Evolutionary conservation across 2,797 vertebrate species (phyloP).

Genomic region (Tauraco hartlaubi): DNA sequence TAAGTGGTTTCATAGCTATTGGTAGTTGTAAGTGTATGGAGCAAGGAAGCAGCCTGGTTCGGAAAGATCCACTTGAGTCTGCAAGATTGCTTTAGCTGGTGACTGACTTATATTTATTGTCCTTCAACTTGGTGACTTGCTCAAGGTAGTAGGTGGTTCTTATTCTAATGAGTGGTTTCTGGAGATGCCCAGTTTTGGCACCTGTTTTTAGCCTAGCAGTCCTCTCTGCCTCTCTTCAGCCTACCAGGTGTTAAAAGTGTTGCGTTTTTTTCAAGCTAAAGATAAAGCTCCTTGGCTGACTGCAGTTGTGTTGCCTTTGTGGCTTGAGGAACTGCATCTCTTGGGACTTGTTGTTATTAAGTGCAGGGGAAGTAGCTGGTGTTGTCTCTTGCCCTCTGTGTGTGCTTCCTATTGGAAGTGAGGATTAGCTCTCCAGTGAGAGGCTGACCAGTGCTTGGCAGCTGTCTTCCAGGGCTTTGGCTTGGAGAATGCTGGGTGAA

Average conservation of each 20-base stretch:
- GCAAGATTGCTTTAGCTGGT: background rate
- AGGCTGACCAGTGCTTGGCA: background rate
- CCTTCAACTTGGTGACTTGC: background rate
- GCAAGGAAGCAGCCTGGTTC: background rate
- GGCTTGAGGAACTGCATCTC: background rate
- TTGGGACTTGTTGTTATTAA: background rate
- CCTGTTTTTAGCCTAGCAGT: background rate
- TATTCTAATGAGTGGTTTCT: background rate
- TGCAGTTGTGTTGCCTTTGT: background rate
- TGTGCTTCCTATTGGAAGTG: background rate
- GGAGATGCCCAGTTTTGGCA: background rate
- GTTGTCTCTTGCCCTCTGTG: background rate
- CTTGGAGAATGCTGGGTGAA: background rate
- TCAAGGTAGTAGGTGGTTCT: background rate
- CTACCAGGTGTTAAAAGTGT: background rate
- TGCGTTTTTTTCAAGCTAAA: background rate
- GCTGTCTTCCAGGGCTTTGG: background rate
- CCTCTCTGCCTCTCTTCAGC: background rate
- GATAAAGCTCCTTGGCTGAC: background rate
- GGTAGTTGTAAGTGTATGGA: background rate
- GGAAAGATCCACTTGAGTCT: background rate
- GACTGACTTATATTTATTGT: background rate
- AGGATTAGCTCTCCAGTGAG: background rate
- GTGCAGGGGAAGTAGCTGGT: conserved; percentile 2
- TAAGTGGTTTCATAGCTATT: background rate